Conservation (phyloP, 23 tunicate species). For the Phallusia fumigata region DNA sequence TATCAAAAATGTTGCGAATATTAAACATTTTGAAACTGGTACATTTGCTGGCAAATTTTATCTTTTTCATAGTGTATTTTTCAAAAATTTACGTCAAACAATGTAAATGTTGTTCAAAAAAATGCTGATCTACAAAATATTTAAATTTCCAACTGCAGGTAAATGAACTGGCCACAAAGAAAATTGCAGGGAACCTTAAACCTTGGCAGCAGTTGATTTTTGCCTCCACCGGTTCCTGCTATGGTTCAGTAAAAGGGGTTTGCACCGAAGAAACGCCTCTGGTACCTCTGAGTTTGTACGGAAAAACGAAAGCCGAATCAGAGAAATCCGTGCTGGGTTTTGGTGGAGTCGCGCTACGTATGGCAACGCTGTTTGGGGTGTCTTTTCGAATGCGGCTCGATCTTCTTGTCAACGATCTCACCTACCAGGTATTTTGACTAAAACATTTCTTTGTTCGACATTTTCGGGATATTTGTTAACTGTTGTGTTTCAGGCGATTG, state of each 20-base stretch:
- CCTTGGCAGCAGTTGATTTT: constrained; percentile 19
- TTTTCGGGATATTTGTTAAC: not conserved
- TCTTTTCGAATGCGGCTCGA: constrained; percentile 42
- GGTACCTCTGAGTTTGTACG: constrained; percentile 24
- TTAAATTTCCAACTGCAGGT: not conserved
- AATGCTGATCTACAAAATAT: too few species aligned
- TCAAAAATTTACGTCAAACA: too few species aligned
- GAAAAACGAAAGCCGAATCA: constrained; percentile 27
- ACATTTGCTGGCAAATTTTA: too few species aligned
- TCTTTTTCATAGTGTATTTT: too few species aligned
- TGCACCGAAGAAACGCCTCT: constrained; percentile 44
- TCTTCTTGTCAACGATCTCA: constrained; percentile 38
- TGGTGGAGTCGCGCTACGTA: constrained; percentile 39
- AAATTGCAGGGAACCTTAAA: constrained; percentile 10
- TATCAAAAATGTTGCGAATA: too few species aligned
- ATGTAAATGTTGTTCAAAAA: too few species aligned
- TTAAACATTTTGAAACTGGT: too few species aligned
- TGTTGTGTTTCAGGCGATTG: constrained; percentile 5
- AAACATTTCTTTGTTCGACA: not conserved
- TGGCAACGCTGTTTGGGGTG: constrained; percentile 38
- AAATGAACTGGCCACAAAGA: not conserved
- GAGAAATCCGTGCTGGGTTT: constrained; percentile 19
- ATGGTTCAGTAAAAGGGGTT: constrained; percentile 15
- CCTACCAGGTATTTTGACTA: not conserved
- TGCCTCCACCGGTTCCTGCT: constrained; percentile 38